Evolutionary conservation across 1,140 invertebrate genomes (phyloP).

Genomic region (Diabrotica undecimpunctata): DNA sequence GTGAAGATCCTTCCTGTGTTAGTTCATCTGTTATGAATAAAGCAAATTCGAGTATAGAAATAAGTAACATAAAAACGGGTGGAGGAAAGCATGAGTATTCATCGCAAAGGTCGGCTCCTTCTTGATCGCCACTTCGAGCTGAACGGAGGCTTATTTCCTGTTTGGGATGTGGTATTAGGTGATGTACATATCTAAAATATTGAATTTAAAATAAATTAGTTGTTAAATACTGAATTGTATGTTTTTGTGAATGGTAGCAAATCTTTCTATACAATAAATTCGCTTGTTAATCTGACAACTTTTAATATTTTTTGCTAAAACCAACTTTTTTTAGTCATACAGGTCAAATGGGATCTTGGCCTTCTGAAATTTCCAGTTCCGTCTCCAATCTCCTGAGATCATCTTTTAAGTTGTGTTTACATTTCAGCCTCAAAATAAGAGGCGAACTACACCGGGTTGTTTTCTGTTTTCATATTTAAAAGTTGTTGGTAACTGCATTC

Average conservation of each 20-base stretch:
- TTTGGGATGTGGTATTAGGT: conserved; percentile 21
- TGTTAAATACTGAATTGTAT: neutral
- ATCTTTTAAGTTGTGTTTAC: no score
- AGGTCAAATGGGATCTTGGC: no score
- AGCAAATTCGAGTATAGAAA: conserved; percentile 66
- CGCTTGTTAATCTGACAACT: no score
- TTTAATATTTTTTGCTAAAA: no score
- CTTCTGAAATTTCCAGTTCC: no score
- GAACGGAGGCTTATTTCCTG: conserved; percentile 20
- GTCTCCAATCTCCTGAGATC: no score
- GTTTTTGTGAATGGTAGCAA: neutral
- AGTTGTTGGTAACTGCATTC: no score
- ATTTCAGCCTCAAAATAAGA: no score
- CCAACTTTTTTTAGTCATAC: no score
- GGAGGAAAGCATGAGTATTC: conserved; percentile 83
- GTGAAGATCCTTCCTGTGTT: conserved; percentile 41
- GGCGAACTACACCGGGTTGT: no score
- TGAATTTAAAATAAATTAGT: neutral
- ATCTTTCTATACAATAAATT: neutral
- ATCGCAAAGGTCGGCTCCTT: conserved; percentile 46
- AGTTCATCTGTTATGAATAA: conserved; percentile 64
- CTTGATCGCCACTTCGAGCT: neutral
- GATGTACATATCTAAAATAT: conserved; percentile 24
- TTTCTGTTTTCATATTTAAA: no score
- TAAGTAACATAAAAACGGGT: conserved; percentile 77